phyloP scores from a whole-genome alignment of 1,140 invertebrate species.

The Spodoptera frugiperda region DNA sequence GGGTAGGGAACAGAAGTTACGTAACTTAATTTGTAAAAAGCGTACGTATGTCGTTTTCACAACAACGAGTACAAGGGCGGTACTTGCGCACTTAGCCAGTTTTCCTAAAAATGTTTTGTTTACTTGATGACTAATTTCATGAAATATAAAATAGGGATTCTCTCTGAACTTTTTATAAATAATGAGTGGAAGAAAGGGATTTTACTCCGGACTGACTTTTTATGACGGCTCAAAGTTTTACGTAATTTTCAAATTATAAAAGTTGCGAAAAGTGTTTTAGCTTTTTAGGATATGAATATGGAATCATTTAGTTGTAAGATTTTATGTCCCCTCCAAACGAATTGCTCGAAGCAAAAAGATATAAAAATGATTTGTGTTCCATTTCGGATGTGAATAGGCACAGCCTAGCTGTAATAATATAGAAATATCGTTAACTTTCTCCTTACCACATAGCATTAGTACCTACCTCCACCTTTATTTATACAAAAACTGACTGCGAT shows the following conservation, averaged over 20 bases:
- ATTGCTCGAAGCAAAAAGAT: conserved; percentile 32
- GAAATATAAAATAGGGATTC: conserved; percentile 33
- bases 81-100: not conserved
- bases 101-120: conserved; percentile 14
- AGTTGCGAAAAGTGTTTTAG: conserved; percentile 31
- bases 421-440: conserved; percentile 32
- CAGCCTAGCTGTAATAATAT: conserved; percentile 20
- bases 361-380: conserved; percentile 40
- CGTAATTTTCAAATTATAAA: conserved; percentile 43
- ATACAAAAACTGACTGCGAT: conserved; percentile 14
- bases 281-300: conserved; percentile 42
- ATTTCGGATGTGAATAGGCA: conserved; percentile 14
- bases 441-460: conserved; percentile 5
- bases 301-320: conserved; percentile 35
- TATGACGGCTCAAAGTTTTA: conserved; percentile 36
- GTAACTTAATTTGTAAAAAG: too few species aligned
- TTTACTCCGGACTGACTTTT: conserved; percentile 36
- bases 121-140: conserved; percentile 29
- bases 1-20: too few species aligned
- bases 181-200: conserved; percentile 34
- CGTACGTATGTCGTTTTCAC: too few species aligned
- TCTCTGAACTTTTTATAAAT: conserved; percentile 33
- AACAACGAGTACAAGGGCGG: too few species aligned
- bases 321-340: conserved; percentile 32
- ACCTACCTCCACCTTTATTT: too few species aligned